Base-by-base conservation (phyloP, 2,113 vertebrate species). In the Cettia cetti region DNA sequence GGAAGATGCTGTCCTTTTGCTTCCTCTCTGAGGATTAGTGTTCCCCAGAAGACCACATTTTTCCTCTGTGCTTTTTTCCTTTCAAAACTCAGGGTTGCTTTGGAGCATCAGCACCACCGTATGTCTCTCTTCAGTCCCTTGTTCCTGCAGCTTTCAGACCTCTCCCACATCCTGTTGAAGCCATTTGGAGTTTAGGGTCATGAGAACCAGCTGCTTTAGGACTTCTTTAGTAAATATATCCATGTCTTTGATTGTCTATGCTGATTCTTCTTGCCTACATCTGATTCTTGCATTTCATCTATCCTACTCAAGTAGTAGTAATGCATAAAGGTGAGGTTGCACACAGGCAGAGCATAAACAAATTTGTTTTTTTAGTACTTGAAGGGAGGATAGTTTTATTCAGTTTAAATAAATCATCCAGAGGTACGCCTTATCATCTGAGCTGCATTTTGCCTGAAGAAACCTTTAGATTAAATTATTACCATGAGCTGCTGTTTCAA, bases 101-200 rank as follows among this genome's bases (percentile, higher is more conserved):
- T 96, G 89, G 61, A 84, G 42, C 86, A 79, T 91, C 91, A 95
- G 94, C 96, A 95, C 83, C 95, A 91, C 91, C 92, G 22, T 84
- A 65, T 87, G 95, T 95, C 81, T 72, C 49, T 72, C 18, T 84
- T 87, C 57, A 79, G 83, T 44, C 75, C 63, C 24, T 70, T 69
- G 66, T 53, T 68, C 17, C 2, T 44, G 17, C 12, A 75, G 52
- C 60, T 81, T 70, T 63, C 72, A 89, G 53, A 88, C 40, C 60
- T 89, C 53, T 89, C 59, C 59, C 50, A 76, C 33, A 52, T 13
- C 31, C 42, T 12, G 45, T 2, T 63, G 56, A 70, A 91, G 75
- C 39, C 39, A 13, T 79, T 35, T 86, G 69, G 68, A 75, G 42
- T 63, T 74, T 37, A 61, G 60, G 69, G 44, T 80, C 76, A 54